These are phyloP conservation scores for Cassiopea xamachana DNA, from an alignment of 30 jellyfish, hydroid and myxozoan species.

Conservation along the genomic window DNA sequence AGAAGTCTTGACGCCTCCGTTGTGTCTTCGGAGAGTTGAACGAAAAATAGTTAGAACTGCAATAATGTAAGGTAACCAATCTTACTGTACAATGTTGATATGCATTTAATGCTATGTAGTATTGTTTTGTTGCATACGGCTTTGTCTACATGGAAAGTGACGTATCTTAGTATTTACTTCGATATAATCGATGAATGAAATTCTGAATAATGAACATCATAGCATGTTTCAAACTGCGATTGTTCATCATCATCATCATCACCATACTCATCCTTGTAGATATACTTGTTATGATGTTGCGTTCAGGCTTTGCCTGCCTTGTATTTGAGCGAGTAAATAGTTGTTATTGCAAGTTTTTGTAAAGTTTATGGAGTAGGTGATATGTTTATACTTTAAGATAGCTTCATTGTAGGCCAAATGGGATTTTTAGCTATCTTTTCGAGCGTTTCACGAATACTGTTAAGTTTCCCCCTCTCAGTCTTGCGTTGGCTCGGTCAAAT, in stretches of 20 bases:
- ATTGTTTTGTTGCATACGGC: neutral
- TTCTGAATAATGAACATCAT: neutral
- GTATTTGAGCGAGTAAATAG: conserved; percentile 19
- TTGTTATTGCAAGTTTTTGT: conserved; percentile 30
- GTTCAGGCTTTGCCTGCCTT: neutral
- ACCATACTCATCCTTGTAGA: neutral
- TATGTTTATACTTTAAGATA: conserved; percentile 24
- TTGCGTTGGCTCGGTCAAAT: too few relatives aligned
- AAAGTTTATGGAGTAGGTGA: conserved; percentile 23
- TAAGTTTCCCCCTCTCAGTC: too few relatives aligned
- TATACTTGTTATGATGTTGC: neutral
- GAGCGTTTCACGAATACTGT: neutral
- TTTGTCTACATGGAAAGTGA: neutral
- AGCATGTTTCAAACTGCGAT: neutral
- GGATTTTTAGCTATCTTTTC: neutral
- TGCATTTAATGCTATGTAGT: neutral
- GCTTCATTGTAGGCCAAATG: neutral
- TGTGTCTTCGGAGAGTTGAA: conserved; percentile 24
- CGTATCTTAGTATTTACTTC: neutral
- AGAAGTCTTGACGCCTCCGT: conserved; percentile 34
- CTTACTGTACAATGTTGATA: neutral
- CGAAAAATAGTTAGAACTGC: neutral
- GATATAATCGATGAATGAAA: neutral
- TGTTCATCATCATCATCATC: neutral
- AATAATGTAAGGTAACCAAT: conserved; percentile 3